Base-by-base conservation (phyloP, 2,888 invertebrate genomes). In the Diarsia dahlii region DNA sequence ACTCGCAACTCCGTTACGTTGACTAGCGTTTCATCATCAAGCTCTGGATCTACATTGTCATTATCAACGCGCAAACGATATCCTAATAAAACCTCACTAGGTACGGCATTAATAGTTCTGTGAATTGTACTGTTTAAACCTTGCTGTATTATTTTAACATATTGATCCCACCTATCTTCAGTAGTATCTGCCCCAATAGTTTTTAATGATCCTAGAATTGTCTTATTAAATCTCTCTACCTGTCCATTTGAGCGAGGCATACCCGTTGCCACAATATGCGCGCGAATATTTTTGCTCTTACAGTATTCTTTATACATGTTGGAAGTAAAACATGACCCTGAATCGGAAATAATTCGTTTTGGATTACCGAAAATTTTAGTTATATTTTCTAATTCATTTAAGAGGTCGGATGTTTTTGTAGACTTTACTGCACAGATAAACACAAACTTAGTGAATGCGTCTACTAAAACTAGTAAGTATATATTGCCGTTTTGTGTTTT, bases 361-460 rank as follows among this genome's bases (percentile, higher is more conserved):
- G 54, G 67, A 54, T 67, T 67, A n/a, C 54, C 67, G 52, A 54
- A 54, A n/a, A n/a, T 67, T 54, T 52, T 39, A 28, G 67, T 52
- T 13, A 67, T 39, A 34, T 15, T 34, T 15, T 54, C 67, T 39
- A 67, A 15, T 54, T 67, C 39, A 0, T 67, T 39, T 54, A 67
- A 2, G 28, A 28, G 28, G 28, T 28, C 28, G 28, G 28, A 28
- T 28, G 28, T 28, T 28, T 28, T 28, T 28, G 28, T 28, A 28
- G 28, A 28, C 28, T 28, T 28, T 28, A 58, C 68, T 45, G 68
- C 68, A 12, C 56, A 69, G 23, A 69, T 69, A 58, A 69, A 69
- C 28, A 69, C 68, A 28, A 67, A 67, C 13, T 67, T 67, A 18
- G 66, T 67, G 18, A 67, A 67, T n/a, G 66, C 50, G n/a, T 67